Evolutionary conservation across 1,140 invertebrate species (phyloP), one percentile per base, ranked within the genome.

Genomic region (Oryctes rhinoceros): DNA sequence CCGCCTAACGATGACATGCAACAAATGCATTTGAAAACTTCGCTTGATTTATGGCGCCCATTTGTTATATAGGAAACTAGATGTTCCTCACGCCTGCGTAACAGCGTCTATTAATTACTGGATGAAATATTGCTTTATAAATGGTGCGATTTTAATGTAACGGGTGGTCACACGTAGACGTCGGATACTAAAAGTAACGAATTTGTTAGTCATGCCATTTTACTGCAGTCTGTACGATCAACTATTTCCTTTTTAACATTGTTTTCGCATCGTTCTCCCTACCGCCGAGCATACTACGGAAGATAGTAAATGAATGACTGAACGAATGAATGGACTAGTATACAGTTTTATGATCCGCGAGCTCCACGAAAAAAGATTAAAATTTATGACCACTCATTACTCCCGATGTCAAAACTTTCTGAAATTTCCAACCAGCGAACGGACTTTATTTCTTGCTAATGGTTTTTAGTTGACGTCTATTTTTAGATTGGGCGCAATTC

Each of bases 101-200:
- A 71, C 65, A 71, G 65, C 65, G 11, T 71, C 65, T 71, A 71
- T 71, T 71, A 71, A 71, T 71, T 71, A 71, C 65, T 7, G 65
- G 24, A 71, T 71, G 65, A 71, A 71, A 71, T 71, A 71, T 71
- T 71, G 24, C 24, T 15, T 71, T 71, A 24, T 71, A 71, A 71
- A 71, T 71, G 65, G 65, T 71, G 20, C 65, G 65, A 71, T 71
- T 71, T 71, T 71, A 71, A 30, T 71, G 65, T 71, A 71, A 71
- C 20, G 65, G 53, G 4, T 24, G 65, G 1, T 20, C 53, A 20
- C 13, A 20, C 65, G 35, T 24, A 24, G 65, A 71, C 20, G 65
- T 0, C 20, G 30, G 10, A 71, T 6, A 15, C 18, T 71, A 20
- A 71, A 24, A 71, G 24, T 71, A 30, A 24, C 20, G 35, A 71